These are phyloP conservation scores for Drosophila lini DNA, from an alignment of 1,140 invertebrate genomes.

Conservation along the genomic window DNA sequence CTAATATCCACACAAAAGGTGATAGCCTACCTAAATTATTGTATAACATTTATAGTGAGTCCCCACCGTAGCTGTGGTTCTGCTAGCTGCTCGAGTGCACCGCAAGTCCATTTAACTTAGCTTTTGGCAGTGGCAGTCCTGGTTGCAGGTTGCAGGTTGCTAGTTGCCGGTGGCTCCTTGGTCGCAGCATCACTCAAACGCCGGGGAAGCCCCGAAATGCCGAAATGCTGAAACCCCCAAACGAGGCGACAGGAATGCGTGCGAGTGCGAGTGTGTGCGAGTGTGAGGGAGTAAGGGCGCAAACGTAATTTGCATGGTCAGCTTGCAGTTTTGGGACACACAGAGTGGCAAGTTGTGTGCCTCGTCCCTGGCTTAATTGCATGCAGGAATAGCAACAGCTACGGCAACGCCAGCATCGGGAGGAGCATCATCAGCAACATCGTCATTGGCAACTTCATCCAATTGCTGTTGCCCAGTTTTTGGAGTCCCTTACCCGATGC, in stretches of 20 bases:
- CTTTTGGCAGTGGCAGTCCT: conserved; percentile 57
- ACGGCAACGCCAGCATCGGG: background rate
- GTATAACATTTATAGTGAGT: background rate
- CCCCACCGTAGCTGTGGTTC: conserved; percentile 7
- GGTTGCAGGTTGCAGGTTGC: conserved; percentile 12
- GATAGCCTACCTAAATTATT: too few relatives aligned
- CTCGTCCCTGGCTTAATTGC: conserved; percentile 70
- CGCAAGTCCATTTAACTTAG: conserved; percentile 82
- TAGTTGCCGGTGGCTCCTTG: conserved; percentile 19
- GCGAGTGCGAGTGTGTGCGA: conserved; percentile 10
- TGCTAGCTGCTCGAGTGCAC: conserved; percentile 69
- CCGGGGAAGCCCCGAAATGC: conserved; percentile 33
- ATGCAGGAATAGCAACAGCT: conserved; percentile 56
- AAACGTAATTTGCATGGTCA: conserved; percentile 79
- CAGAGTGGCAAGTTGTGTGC: conserved; percentile 54
- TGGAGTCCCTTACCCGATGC: background rate
- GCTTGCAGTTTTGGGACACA: conserved; percentile 66
- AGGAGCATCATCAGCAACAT: conserved; percentile 42
- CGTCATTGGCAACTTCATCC: conserved; percentile 71
- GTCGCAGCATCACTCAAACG: conserved; percentile 74
- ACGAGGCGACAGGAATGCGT: conserved; percentile 42
- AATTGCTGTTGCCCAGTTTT: conserved; percentile 48
- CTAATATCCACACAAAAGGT: too few relatives aligned
- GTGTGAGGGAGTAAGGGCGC: conserved; percentile 1
- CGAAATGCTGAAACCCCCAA: conserved; percentile 16